Evolutionary conservation across 2,797 vertebrate genomes (phyloP).

Genomic region (Rhinichthys osculus): DNA sequence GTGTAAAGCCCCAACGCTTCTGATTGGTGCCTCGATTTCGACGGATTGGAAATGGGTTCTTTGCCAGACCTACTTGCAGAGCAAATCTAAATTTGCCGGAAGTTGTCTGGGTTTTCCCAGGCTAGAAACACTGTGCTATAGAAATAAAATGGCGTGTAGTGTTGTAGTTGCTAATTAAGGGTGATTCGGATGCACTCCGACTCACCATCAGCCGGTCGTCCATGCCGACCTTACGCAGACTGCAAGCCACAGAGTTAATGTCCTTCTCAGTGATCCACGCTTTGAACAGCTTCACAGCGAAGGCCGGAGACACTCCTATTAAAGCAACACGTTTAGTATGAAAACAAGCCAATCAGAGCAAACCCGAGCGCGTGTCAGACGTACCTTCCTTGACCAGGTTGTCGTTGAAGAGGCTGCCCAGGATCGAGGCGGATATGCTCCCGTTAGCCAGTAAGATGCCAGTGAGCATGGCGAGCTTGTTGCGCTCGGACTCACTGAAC

Average conservation of each 20-base stretch:
- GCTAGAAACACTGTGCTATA: no score
- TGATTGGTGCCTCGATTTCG: no score
- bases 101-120: no score
- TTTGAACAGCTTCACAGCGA: conserved; percentile 98
- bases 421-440: conserved; percentile 91
- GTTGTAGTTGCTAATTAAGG: no score
- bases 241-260: conserved; percentile 91
- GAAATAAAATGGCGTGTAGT: no score
- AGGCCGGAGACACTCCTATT: conserved; percentile 90
- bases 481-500: conserved; percentile 96
- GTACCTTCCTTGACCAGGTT: conserved; percentile 98
- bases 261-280: conserved; percentile 97
- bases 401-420: conserved; percentile 96
- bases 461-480: conserved; percentile 97
- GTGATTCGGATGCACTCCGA: not conserved
- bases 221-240: conserved; percentile 95
- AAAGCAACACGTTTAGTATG: conserved; percentile 50
- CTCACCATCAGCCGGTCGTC: conserved; percentile 94
- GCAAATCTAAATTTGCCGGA: no score
- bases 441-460: conserved; percentile 94
- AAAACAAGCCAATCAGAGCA: not conserved
- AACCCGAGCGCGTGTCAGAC: not conserved
- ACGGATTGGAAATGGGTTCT: no score
- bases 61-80: no score
- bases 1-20: no score